A percentile compares a stretch with the other conserved stretches of the same genome.
phyloP scores from a whole-genome alignment of 2,797 vertebrate species.

The Fistularia commersonii region DNA sequence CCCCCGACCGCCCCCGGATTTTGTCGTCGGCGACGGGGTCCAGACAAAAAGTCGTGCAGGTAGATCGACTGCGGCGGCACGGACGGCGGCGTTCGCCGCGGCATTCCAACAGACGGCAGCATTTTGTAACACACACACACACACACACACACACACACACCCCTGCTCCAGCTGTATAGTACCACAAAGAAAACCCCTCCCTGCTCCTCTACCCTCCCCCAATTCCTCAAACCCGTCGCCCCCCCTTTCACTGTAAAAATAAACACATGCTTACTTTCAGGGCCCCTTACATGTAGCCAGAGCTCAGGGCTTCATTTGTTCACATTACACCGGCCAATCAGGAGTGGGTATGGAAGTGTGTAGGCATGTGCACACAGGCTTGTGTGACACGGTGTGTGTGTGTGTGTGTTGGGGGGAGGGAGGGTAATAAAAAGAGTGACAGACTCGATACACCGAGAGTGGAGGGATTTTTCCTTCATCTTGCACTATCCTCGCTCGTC shows the following conservation, averaged over 20 bases:
- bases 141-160: too few relatives aligned
- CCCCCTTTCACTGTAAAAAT: conserved; percentile 72
- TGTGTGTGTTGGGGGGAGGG: conserved; percentile 10
- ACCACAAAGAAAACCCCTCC: conserved; percentile 74
- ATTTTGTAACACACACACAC: conserved; percentile 62
- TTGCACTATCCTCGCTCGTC: conserved; percentile 32
- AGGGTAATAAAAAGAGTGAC: conserved; percentile 38
- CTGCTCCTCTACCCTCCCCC: conserved; percentile 62
- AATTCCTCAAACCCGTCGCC: conserved; percentile 51
- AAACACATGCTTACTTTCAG: conserved; percentile 77
- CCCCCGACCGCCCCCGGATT: too few relatives aligned
- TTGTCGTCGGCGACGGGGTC: not conserved
- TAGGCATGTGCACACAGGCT: conserved; percentile 19
- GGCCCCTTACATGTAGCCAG: conserved; percentile 68
- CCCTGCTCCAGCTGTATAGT: conserved; percentile 64
- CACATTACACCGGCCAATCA: conserved; percentile 48
- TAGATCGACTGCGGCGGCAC: conserved; percentile 2
- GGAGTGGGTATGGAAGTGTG: conserved; percentile 26
- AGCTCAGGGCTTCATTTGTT: conserved; percentile 54
- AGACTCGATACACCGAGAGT: conserved; percentile 35
- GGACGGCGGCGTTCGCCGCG: conserved; percentile 22
- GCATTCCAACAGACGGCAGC: conserved; percentile 62
- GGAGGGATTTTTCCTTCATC: conserved; percentile 24
- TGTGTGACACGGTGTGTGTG: conserved; percentile 17
- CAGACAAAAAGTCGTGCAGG: conserved; percentile 5